phyloP scores from a whole-genome alignment of 64 coral and sea anemone genomes.

The Astreopora myriophthalma region DNA sequence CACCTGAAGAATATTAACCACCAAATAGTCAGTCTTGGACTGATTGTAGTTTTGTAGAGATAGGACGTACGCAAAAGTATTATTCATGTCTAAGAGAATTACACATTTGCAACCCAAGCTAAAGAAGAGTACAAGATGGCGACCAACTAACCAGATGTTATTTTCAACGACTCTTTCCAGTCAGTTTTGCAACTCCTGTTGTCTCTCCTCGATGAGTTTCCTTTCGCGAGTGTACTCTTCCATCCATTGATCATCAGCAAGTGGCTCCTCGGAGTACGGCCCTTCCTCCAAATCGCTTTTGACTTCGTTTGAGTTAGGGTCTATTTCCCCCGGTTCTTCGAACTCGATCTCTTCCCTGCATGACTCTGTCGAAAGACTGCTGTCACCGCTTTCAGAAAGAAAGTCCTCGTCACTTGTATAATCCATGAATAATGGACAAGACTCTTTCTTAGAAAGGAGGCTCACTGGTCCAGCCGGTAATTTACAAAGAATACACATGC shows the following conservation, averaged over 20 bases:
- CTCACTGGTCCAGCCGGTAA: not conserved
- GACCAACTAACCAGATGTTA: too few relatives aligned
- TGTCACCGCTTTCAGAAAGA: not conserved
- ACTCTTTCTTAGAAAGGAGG: not conserved
- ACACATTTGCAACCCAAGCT: too few relatives aligned
- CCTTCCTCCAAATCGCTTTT: not conserved
- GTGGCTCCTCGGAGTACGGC: not conserved
- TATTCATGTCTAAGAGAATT: too few relatives aligned
- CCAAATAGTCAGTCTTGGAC: too few relatives aligned
- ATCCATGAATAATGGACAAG: not conserved
- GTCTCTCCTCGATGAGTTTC: not conserved
- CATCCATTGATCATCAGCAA: not conserved
- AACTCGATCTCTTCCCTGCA: not conserved
- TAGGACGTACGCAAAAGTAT: too few relatives aligned
- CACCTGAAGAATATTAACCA: too few relatives aligned
- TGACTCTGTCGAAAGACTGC: not conserved
- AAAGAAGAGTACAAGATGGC: too few relatives aligned
- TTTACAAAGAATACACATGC: not conserved
- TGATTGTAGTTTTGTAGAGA: too few relatives aligned
- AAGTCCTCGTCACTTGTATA: not conserved
- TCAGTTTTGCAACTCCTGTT: slow-evolving; percentile 9
- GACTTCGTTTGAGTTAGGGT: not conserved
- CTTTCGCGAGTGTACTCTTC: not conserved
- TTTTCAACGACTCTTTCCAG: not conserved
- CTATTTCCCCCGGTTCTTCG: not conserved